Percentiles rank a stretch among this genome's conserved stretches.
phyloP scores from a whole-genome alignment of 2,888 invertebrate genomes.

The Drosophila pseudotakahashii region DNA sequence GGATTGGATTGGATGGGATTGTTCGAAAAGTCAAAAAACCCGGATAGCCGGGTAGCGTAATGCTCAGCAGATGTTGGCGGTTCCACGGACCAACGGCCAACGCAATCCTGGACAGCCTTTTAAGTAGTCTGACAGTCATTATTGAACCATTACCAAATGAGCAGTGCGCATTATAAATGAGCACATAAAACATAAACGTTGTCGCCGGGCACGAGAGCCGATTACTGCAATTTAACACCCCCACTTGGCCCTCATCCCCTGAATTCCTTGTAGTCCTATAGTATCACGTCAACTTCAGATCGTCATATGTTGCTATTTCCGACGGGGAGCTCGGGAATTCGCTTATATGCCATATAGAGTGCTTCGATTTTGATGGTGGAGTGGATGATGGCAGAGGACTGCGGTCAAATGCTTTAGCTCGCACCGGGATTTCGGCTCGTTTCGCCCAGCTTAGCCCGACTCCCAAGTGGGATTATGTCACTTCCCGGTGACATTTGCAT shows the following conservation, averaged over 20 bases:
- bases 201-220: constrained; percentile 75
- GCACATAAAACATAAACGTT: constrained; percentile 80
- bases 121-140: constrained; percentile 73
- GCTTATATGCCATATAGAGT: constrained; percentile 62
- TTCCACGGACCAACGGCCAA: constrained; percentile 60
- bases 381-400: constrained; percentile 18
- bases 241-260: constrained; percentile 37
- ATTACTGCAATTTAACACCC: constrained; percentile 81
- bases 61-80: constrained; percentile 72
- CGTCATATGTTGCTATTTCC: constrained; percentile 73
- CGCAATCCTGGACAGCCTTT: constrained; percentile 45
- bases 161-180: constrained; percentile 78
- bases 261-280: background rate
- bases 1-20: constrained; percentile 15
- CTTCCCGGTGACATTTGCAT: constrained; percentile 82
- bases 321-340: constrained; percentile 53
- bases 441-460: constrained; percentile 70
- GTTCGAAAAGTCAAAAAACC: constrained; percentile 52
- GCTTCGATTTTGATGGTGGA: constrained; percentile 14
- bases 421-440: constrained; percentile 77
- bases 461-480: constrained; percentile 84
- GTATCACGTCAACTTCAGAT: constrained; percentile 12
- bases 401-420: constrained; percentile 82
- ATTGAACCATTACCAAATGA: constrained; percentile 81
- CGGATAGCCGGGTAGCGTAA: constrained; percentile 13